Percentiles rank a stretch among this genome's conserved stretches.
phyloP scores from a whole-genome alignment of 2,797 vertebrate genomes.

The Gymnothorax reevesii region DNA sequence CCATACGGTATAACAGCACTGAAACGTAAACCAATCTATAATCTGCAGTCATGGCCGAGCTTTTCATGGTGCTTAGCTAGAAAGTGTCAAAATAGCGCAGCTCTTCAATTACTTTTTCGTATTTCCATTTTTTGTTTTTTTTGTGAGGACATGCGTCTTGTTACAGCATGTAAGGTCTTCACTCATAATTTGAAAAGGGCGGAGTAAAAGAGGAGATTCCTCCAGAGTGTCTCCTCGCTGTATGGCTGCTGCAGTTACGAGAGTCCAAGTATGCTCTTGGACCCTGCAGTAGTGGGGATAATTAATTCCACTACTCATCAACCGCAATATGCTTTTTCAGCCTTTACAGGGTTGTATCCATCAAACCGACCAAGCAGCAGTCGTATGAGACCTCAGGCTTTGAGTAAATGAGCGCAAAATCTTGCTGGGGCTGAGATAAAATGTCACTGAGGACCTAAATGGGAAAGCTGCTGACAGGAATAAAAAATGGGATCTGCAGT shows the following conservation, averaged over 20 bases:
- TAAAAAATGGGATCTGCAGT: background rate
- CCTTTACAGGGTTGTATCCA: constrained; percentile 4
- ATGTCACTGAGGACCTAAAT: background rate
- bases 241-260: background rate
- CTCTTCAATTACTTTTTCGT: background rate
- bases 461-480: background rate
- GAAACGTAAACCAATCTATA: background rate
- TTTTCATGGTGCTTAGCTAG: background rate
- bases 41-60: background rate
- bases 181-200: background rate
- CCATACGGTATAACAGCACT: background rate
- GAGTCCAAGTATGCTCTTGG: background rate
- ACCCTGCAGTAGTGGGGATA: constrained; percentile 12
- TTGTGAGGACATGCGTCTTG: background rate
- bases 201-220: background rate
- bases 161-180: background rate
- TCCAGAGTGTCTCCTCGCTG: background rate
- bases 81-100: background rate
- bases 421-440: constrained; percentile 5
- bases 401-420: constrained; percentile 9
- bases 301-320: constrained; percentile 9
- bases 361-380: constrained; percentile 3
- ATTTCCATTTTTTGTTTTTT: background rate
- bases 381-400: background rate
- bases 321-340: constrained; percentile 18